These are phyloP conservation scores for Hydrotaea cyrtoneurina DNA, from an alignment of 2,888 invertebrate genomes.

Conservation along the genomic window DNA sequence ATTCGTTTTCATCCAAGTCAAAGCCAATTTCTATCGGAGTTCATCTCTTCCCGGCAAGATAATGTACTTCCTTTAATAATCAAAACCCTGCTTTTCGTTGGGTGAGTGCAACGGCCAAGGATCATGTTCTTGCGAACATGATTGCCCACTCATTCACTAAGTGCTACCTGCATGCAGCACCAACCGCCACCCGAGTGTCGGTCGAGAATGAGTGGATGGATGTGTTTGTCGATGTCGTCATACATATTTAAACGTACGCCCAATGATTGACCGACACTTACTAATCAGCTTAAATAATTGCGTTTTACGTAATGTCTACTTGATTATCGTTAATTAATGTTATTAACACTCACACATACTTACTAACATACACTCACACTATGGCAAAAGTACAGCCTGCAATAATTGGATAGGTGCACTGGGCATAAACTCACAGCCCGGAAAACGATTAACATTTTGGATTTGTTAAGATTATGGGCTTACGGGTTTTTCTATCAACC, in stretches of 20 bases:
- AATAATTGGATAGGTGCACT: no score
- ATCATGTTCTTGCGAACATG: background rate
- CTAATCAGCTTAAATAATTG: constrained; percentile 66
- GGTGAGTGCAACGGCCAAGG: background rate
- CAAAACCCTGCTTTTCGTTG: no score
- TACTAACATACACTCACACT: background rate
- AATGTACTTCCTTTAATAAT: no score
- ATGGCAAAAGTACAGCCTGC: background rate
- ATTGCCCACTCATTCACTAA: background rate
- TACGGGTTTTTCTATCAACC: no score
- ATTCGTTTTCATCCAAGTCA: no score
- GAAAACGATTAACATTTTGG: no score
- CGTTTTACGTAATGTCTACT: constrained; percentile 60
- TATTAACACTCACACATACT: constrained; percentile 56
- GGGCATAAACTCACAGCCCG: no score
- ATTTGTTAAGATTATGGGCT: no score
- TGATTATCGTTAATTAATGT: constrained; percentile 65
- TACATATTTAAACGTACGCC: constrained; percentile 18
- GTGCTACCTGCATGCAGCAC: background rate
- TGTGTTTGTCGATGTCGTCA: background rate
- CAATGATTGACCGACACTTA: constrained; percentile 58
- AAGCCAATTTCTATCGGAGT: no score
- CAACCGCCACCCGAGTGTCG: background rate
- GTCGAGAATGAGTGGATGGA: background rate
- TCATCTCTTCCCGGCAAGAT: no score